Evolutionary conservation across 2,888 invertebrate genomes (phyloP).

Genomic region (Cephus runcator): DNA sequence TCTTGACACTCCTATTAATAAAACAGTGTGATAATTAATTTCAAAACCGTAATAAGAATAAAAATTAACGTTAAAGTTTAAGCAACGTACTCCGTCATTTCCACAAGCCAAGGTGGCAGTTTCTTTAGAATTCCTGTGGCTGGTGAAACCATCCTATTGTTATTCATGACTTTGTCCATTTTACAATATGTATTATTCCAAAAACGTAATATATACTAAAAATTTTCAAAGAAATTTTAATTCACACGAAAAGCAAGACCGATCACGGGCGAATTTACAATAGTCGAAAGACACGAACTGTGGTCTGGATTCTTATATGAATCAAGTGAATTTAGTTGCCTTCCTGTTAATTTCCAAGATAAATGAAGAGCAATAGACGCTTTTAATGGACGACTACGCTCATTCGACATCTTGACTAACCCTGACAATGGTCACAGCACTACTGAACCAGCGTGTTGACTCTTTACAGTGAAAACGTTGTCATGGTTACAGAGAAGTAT

Average conservation of each 20-base stretch:
- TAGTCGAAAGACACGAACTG: not conserved
- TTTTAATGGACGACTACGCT: not conserved
- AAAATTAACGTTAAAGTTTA: not conserved
- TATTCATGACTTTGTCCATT: slow-evolving; percentile 19
- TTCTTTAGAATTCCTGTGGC: slow-evolving; percentile 29
- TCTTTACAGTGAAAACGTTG: slow-evolving; percentile 10
- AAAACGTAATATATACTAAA: not conserved
- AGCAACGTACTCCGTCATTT: slow-evolving; percentile 46
- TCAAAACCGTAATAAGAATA: not conserved
- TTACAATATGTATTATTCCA: not conserved
- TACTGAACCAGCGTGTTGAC: slow-evolving; percentile 12
- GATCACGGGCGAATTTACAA: not conserved
- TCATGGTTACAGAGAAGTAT: slow-evolving; percentile 7
- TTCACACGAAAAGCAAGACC: not conserved
- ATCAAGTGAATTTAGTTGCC: not conserved
- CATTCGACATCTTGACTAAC: not conserved
- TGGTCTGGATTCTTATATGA: not conserved
- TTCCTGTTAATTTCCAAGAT: not conserved
- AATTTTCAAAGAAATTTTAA: not conserved
- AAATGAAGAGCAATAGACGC: not conserved
- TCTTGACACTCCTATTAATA: slow-evolving; percentile 34
- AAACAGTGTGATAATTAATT: slow-evolving; percentile 4
- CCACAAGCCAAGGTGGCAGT: slow-evolving; percentile 46
- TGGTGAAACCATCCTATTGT: slow-evolving; percentile 19
- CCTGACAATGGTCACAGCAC: not conserved